Evolutionary conservation across 2,888 invertebrate species (phyloP), one percentile per base, ranked within the genome.

Genomic region (Hololepta plana): DNA sequence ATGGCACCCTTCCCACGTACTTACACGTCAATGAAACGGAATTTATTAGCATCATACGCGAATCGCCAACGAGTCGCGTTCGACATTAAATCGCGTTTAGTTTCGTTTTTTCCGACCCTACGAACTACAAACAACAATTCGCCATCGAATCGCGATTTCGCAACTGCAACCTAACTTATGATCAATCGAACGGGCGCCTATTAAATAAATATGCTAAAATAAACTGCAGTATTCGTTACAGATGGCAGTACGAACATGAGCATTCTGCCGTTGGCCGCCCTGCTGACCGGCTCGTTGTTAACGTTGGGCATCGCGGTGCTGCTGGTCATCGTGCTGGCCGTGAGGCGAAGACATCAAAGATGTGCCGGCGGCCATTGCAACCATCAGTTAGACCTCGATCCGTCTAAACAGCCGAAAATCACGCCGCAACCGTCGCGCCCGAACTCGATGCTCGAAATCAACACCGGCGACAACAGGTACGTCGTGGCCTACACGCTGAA

Each of bases 401-500:
- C 52, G 15, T 57, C 51, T 44, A 64, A 56, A 48, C 60, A 57
- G 45, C 62, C 56, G 43, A 9, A 55, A 52, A 48, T 47, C 42
- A 56, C 51, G 46, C 60, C 45, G 47, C 46, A 46, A 30, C 39
- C 50, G 7, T 46, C 53, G 2, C 40, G 52, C 20, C 51, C 51
- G 15, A 49, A 50, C 33, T 64, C 72, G 9, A 69, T 71, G 57
- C 52, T 73, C 40, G 73, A 74, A 49, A 72, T 81, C 20, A 81
- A 80, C 36, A 77, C 81, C 15, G 81, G 79, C 2, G 81, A 82
- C 39, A 70, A 81, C 40, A 65, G 81, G 37, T 81, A 82, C 45
- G 82, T 84, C 20, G 82, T 84, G 11, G 81, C 82, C 7, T 84
- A 84, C 41, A 82, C 82, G 7, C 63, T 84, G 35, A 82, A 84